Base-by-base conservation (phyloP, 2,797 vertebrate genomes). In the Typhlichthys eigenmanni region DNA sequence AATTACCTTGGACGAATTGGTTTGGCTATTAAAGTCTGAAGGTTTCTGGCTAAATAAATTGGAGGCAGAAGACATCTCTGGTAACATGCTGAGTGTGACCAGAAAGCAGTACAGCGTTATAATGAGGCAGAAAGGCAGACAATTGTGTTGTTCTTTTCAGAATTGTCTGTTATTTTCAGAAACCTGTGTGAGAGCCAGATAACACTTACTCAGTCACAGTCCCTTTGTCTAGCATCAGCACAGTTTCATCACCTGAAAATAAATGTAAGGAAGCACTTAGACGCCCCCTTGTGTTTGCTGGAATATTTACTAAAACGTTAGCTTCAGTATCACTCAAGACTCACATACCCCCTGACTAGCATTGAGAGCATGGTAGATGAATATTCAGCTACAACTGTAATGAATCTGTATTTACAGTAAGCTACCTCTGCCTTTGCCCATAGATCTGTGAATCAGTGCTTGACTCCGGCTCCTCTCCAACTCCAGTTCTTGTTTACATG, bases 401-500 rank as follows among this genome's bases (percentile, higher is more conserved):
- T 17, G 8, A 53, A 9, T 29, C 1, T 11, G 8, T 2, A 17
- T 58, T 66, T 12, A 29, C 4, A 29, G 24, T 29, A 29, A 29
- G 24, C 24, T 29, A 66, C 55, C 62, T 63, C 65, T 76, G 64
- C 62, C 60, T 68, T 72, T 60, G n/a, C 59, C 70, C 58, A 70
- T 68, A 10, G 62, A 32, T 68, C 50, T 85, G 13, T 84, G 75
- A 64, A 79, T 68, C 14, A 79, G 32, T 0, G 6, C 12, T 16
- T 68, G 83, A 48, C 60, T 85, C 64, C 80, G 74, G 73, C 69
- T 85, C 43, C 32, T 84, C 64, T 88, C 84, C 52, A 87, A 60
- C 64, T 90, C 79, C 75, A 75, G 73, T 63, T 89, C 82, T 52
- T 81, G 82, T 74, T 79, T 84, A 66, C 82, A 84, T 2, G 74